Conservation (phyloP, 2,113 vertebrate species). For the Gobius niger region DNA sequence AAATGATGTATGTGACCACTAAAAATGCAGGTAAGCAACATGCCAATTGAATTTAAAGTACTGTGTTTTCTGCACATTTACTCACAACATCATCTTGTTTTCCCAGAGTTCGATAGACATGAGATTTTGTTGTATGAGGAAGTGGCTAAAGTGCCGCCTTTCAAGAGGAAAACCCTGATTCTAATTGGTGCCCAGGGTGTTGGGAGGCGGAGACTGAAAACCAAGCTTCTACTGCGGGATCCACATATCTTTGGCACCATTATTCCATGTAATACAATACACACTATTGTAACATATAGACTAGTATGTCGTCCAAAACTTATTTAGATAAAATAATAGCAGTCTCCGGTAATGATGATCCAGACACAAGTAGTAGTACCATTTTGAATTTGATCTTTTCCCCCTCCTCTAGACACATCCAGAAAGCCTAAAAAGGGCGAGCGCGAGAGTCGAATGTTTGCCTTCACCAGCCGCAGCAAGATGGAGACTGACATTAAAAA, state of each 20-base stretch:
- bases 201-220: conserved; percentile 92
- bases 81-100: neutral
- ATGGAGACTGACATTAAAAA: conserved; percentile 93
- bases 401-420: conserved; percentile 82
- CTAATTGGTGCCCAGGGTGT: conserved; percentile 94
- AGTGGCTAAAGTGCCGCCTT: conserved; percentile 92
- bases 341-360: neutral
- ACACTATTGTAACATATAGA: neutral
- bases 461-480: conserved; percentile 87
- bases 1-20: conserved; percentile 97
- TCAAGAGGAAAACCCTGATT: conserved; percentile 93
- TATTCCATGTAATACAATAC: conserved; percentile 82
- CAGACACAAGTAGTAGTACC: neutral
- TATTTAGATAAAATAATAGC: too few relatives aligned
- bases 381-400: neutral
- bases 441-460: conserved; percentile 85
- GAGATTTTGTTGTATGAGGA: conserved; percentile 96
- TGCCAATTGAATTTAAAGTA: neutral
- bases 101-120: conserved; percentile 92
- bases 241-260: conserved; percentile 89
- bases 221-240: conserved; percentile 88
- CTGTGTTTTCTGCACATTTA: neutral
- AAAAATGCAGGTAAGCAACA: conserved; percentile 87
- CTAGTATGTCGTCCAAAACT: neutral
- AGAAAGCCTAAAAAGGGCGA: conserved; percentile 88